phyloP scores from a whole-genome alignment of 2,113 vertebrate genomes.

The Serilophus lunatus region DNA sequence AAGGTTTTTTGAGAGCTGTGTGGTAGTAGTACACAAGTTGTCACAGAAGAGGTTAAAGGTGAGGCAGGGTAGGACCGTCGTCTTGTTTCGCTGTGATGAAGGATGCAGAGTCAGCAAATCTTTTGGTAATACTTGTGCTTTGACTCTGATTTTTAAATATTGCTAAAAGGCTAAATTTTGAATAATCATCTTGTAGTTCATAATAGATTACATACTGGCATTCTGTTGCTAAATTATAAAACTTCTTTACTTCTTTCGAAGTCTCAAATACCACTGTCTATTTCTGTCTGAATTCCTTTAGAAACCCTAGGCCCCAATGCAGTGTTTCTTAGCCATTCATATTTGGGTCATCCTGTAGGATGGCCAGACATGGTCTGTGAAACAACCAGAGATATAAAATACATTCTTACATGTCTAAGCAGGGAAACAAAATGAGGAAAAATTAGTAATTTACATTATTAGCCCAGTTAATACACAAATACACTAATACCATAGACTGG shows the following conservation, averaged over 20 bases:
- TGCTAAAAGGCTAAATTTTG: background rate
- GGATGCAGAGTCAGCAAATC: background rate
- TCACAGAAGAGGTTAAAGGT: background rate
- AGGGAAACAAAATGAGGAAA: background rate
- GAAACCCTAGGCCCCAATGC: background rate
- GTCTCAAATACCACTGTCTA: background rate
- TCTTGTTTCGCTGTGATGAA: background rate
- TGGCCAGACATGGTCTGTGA: background rate
- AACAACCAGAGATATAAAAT: background rate
- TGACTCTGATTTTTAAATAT: background rate
- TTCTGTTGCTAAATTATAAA: background rate
- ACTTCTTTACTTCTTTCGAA: background rate
- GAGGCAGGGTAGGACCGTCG: background rate
- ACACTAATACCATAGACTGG: background rate
- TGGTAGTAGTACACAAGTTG: background rate
- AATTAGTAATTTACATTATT: background rate
- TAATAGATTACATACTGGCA: background rate
- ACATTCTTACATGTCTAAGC: background rate
- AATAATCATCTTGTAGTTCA: no score
- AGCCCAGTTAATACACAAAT: background rate
- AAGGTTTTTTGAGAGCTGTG: background rate
- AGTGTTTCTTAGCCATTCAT: background rate
- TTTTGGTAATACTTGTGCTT: background rate
- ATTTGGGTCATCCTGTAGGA: background rate
- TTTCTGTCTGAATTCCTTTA: background rate